Base-by-base conservation (phyloP, 2,113 vertebrate genomes). In the Chloropsis cyanopogon region DNA sequence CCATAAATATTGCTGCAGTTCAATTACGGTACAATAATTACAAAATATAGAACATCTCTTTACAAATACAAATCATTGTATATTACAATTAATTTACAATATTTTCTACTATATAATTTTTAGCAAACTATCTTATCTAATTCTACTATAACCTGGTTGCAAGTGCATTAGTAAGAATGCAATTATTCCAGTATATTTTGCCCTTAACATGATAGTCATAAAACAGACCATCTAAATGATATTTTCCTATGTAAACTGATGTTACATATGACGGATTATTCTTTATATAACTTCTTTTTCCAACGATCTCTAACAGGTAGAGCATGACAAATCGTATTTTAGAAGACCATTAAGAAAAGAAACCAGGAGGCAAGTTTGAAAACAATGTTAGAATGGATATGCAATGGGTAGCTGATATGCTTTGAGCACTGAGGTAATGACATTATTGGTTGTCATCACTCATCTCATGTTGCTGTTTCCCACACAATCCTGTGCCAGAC, bases 31-130 rank as follows among this genome's bases (percentile, higher is more conserved):
- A 99, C 98, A 97, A 98, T 99, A 99, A 99, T 99, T 99, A 99
- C 99, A 99, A 99, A 99, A 99, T 99, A 99, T 99, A 99, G 98
- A 99, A 98, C 98, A 99, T 99, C 99, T 99, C 99, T 99, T 99
- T 99, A 99, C 98, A 99, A 99, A 99, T 98, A 98, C 98, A 98
- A 98, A 98, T 98, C 94, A 96, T 97, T 94, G 89, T 99, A 99
- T 98, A 98, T 99, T 99, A 99, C 99, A 99, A 98, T 96, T 98
- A 71, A 98, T 99, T 98, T 99, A 99, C 98, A 99, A 94, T 98
- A 98, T 98, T 98, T 97, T 98, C 95, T 98, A 98, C 97, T 98
- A 97, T 98, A 98, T 98, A 98, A 97, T 98, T 98, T 97, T 98
- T 98, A 98, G 97, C 98, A 99, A 99, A 98, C 98, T 98, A 98